Evolutionary conservation across 2,113 vertebrate species (phyloP).

Genomic region (Brachypodius melanocephalos): DNA sequence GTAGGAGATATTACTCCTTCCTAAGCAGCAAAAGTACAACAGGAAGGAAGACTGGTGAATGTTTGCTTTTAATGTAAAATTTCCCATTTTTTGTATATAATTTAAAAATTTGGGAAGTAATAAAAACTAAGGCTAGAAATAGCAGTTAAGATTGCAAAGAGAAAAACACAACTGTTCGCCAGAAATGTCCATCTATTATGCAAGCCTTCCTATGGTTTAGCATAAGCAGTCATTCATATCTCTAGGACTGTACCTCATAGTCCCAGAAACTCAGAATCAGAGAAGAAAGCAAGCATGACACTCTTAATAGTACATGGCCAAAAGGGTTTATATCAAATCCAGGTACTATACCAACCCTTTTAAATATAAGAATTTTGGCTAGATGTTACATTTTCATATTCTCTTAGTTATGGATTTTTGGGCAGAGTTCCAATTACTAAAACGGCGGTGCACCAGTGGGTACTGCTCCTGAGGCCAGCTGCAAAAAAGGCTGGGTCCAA

Average conservation of each 20-base stretch:
- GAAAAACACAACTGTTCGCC: neutral
- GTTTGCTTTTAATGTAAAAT: neutral
- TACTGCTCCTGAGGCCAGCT: neutral
- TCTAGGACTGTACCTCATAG: neutral
- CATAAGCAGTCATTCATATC: neutral
- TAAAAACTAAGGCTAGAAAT: neutral
- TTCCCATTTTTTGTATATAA: neutral
- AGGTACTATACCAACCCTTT: neutral
- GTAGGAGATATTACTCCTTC: conserved; percentile 88
- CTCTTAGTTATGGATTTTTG: neutral
- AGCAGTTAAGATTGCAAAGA: neutral
- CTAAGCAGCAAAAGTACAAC: conserved; percentile 62
- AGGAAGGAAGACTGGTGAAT: neutral
- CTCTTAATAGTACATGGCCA: neutral
- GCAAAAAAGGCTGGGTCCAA: neutral
- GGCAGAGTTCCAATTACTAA: neutral
- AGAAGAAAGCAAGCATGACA: neutral
- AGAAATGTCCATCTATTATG: neutral
- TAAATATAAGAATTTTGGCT: neutral
- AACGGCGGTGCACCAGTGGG: accelerated
- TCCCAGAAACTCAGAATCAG: neutral
- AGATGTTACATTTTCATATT: neutral
- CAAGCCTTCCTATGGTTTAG: neutral
- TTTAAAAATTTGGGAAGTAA: neutral
- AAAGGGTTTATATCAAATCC: neutral